These are phyloP conservation scores for Hylyphantes graminicola DNA, from an alignment of 1,140 invertebrate genomes.

Conservation along the genomic window DNA sequence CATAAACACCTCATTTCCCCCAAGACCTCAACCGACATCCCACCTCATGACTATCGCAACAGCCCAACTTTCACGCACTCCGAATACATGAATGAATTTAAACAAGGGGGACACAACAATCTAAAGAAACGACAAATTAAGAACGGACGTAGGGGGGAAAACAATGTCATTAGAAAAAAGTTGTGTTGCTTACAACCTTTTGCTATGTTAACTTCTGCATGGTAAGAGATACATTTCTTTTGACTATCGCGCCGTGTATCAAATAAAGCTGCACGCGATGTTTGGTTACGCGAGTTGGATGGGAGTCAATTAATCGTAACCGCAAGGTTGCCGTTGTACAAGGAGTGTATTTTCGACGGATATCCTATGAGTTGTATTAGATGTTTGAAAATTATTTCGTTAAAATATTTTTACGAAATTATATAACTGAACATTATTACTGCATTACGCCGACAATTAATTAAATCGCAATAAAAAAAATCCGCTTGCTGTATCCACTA, in stretches of 20 bases:
- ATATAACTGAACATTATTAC: too few relatives aligned
- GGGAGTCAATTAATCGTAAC: slow-evolving; percentile 41
- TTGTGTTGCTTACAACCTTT: slow-evolving; percentile 24
- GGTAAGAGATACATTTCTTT: slow-evolving; percentile 16
- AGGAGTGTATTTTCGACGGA: slow-evolving; percentile 35
- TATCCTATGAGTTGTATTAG: slow-evolving; percentile 17
- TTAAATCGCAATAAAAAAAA: too few relatives aligned
- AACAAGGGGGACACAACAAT: not conserved
- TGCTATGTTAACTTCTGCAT: slow-evolving; percentile 5
- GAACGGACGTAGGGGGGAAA: not conserved
- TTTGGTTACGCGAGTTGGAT: slow-evolving; percentile 12
- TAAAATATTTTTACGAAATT: too few relatives aligned
- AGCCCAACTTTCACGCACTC: slow-evolving; percentile 5
- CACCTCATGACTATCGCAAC: slow-evolving; percentile 3
- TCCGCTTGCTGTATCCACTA: too few relatives aligned
- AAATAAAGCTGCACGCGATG: slow-evolving; percentile 32
- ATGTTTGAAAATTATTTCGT: too few relatives aligned
- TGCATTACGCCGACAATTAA: too few relatives aligned
- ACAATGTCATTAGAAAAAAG: not conserved
- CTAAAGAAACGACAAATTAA: slow-evolving; percentile 3
- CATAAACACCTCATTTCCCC: slow-evolving; percentile 35
- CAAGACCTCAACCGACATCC: slow-evolving; percentile 12
- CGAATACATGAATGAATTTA: slow-evolving; percentile 41
- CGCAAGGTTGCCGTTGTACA: slow-evolving; percentile 12
- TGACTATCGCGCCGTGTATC: slow-evolving; percentile 34